These are phyloP conservation scores for Echinops telfairi DNA, from an alignment of 2,113 vertebrate species.

Conservation along the genomic window DNA sequence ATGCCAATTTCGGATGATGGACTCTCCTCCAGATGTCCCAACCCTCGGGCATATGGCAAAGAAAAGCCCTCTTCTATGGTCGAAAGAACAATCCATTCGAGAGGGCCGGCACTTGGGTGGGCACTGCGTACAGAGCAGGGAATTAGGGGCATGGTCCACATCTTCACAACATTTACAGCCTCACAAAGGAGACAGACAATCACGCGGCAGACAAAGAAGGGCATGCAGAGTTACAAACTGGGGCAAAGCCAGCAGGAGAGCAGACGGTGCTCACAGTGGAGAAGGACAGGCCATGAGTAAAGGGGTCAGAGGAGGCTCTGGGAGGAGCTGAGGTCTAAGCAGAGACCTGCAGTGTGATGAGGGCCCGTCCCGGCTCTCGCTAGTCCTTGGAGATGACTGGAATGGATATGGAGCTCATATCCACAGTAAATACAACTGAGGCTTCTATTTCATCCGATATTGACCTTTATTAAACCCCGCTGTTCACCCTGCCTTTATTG, in stretches of 20 bases:
- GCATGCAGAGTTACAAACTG: background rate
- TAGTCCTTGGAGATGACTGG: background rate
- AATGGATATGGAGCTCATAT: background rate
- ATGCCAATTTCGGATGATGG: slow-evolving; percentile 47
- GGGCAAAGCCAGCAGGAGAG: background rate
- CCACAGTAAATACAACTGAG: background rate
- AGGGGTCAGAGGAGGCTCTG: background rate
- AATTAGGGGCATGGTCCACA: background rate
- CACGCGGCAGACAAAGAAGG: background rate
- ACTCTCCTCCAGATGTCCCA: slow-evolving; percentile 57
- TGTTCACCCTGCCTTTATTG: slow-evolving; percentile 50
- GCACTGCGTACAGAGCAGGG: background rate
- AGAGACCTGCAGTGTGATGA: background rate
- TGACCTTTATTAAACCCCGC: background rate
- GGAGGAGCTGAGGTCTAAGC: background rate
- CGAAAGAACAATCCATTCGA: background rate
- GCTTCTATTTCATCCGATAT: background rate
- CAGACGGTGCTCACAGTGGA: background rate
- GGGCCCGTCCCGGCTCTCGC: background rate
- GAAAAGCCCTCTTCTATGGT: background rate
- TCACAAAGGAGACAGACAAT: background rate
- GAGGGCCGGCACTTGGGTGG: background rate
- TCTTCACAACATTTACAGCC: background rate
- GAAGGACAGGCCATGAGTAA: background rate
- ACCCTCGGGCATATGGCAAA: slow-evolving; percentile 19